phyloP scores from a whole-genome alignment of 2,113 vertebrate genomes.

The Rhinolophus ferrumequinum region DNA sequence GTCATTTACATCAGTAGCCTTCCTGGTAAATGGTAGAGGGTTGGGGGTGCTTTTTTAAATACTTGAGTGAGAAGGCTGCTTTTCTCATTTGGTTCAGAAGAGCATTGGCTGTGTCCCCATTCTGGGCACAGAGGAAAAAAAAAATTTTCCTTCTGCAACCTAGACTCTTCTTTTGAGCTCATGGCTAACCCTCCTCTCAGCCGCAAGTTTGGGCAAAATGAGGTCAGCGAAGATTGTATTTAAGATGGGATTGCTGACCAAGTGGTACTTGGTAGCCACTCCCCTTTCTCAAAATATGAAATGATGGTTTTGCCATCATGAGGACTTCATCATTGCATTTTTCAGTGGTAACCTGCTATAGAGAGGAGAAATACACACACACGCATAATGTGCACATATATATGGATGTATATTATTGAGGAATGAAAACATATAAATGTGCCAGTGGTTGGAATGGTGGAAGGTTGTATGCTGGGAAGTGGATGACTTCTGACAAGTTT shows the following conservation, averaged over 20 bases:
- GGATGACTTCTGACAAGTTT: neutral
- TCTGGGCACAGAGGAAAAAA: neutral
- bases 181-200: neutral
- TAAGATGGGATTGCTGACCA: neutral
- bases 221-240: neutral
- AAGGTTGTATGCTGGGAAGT: neutral
- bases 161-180: constrained; percentile 1
- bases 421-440: neutral
- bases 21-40: neutral
- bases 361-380: neutral
- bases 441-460: neutral
- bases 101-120: neutral
- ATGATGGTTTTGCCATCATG: neutral
- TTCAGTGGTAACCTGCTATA: neutral
- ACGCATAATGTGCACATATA: no score
- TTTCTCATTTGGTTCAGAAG: neutral
- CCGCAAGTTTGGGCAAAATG: neutral
- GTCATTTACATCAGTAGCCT: neutral
- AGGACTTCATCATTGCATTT: neutral
- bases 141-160: neutral
- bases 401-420: neutral
- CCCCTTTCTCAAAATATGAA: no score
- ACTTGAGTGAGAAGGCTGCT: neutral
- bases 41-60: neutral
- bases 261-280: neutral